Conservation (phyloP, 2,888 invertebrate species). For the Acanthosepion pharaonis region DNA sequence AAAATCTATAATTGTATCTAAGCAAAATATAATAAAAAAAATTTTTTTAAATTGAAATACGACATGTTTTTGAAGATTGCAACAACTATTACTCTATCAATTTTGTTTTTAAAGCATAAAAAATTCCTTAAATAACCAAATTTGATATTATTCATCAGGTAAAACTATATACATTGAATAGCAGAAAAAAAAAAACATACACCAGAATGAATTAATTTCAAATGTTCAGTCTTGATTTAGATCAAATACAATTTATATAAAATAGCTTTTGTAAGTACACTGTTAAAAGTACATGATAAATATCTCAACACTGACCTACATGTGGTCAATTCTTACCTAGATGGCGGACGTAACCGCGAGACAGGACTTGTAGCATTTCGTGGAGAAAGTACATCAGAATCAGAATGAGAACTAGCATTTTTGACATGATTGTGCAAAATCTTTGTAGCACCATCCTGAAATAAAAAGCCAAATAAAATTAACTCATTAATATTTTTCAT, state of each 20-base stretch:
- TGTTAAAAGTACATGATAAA: neutral
- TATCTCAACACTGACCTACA: neutral
- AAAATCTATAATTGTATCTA: neutral
- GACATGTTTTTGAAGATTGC: too few species aligned
- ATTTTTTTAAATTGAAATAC: too few species aligned
- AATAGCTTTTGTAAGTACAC: neutral
- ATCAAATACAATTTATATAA: neutral
- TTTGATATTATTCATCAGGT: too few species aligned
- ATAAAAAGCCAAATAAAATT: constrained; percentile 36
- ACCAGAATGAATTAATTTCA: too few species aligned
- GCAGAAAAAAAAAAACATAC: too few species aligned
- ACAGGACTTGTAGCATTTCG: constrained; percentile 66
- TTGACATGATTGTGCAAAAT: constrained; percentile 72
- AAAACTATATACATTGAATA: too few species aligned
- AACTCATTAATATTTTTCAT: neutral
- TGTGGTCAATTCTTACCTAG: constrained; percentile 56
- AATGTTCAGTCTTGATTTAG: neutral
- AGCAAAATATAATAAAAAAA: too few species aligned
- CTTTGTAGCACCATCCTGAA: constrained; percentile 74
- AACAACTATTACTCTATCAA: too few species aligned
- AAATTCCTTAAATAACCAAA: too few species aligned
- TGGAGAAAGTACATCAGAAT: constrained; percentile 69
- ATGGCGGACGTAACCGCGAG: constrained; percentile 59
- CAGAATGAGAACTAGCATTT: constrained; percentile 58
- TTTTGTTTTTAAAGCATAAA: too few species aligned